These are phyloP conservation scores for Antitype chi DNA, from an alignment of 2,888 invertebrate genomes.

Conservation along the genomic window DNA sequence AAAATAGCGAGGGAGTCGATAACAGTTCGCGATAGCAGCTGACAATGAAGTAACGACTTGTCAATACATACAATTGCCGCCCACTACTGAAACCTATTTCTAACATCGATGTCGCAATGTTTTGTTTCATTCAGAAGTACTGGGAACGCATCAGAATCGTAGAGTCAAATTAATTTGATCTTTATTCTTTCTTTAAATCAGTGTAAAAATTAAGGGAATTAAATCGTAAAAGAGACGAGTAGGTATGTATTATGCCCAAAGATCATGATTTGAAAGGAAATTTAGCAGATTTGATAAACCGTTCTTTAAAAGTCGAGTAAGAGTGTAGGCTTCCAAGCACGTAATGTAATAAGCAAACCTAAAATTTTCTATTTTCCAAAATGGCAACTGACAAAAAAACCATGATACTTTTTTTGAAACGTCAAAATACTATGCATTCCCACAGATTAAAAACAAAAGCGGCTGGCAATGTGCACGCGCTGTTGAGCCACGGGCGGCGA, in stretches of 20 bases:
- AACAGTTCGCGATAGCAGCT: conserved; percentile 38
- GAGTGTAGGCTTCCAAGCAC: not conserved
- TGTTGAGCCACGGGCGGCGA: conserved; percentile 78
- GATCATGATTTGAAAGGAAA: too few relatives aligned
- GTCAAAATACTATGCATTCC: conserved; percentile 56
- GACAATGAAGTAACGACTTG: conserved; percentile 57
- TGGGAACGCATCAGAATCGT: not conserved
- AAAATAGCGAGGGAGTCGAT: conserved; percentile 51
- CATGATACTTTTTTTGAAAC: conserved; percentile 29
- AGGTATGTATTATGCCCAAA: not conserved
- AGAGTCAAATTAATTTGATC: not conserved
- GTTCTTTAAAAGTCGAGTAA: not conserved
- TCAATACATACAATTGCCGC: conserved; percentile 53
- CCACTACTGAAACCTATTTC: conserved; percentile 45
- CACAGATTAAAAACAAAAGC: conserved; percentile 82
- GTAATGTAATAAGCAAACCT: not conserved
- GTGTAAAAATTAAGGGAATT: not conserved
- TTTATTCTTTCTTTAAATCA: too few relatives aligned
- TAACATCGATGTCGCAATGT: conserved; percentile 32
- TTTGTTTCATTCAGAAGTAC: conserved; percentile 2
- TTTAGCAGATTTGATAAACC: not conserved
- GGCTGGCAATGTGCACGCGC: conserved; percentile 73
- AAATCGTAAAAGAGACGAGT: not conserved
- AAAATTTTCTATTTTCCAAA: not conserved
- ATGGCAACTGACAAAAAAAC: conserved; percentile 6